Percentiles rank a stretch among this genome's conserved stretches.
Conservation (phyloP, 1,140 invertebrate genomes). For the Zophobas atratus region DNA sequence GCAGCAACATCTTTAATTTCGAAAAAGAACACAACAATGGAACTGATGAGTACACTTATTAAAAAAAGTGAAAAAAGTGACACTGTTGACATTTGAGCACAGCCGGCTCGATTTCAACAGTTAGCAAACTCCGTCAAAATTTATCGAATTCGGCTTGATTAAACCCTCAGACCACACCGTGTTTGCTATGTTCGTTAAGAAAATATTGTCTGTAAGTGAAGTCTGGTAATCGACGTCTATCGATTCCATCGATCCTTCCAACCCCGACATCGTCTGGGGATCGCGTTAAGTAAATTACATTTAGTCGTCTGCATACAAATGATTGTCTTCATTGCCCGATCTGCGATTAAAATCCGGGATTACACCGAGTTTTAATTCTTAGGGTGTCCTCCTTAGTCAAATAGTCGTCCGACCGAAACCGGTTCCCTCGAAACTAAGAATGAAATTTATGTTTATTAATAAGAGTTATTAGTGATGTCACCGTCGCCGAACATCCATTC, state of each 20-base stretch:
- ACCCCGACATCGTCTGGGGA: neutral
- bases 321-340: neutral
- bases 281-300: neutral
- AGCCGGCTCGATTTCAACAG: no score
- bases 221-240: neutral
- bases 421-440: constrained; percentile 13
- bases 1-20: no score
- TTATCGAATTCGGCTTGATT: no score
- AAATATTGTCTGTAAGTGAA: neutral
- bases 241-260: neutral
- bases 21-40: no score
- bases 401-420: neutral
- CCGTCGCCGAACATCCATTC: constrained; percentile 5
- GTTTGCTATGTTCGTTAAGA: no score
- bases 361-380: no score
- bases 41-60: no score
- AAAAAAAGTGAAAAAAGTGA: no score
- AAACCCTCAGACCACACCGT: neutral
- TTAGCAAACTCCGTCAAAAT: no score
- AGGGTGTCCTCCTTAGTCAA: no score
- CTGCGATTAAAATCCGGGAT: neutral
- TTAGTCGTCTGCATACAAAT: constrained; percentile 4
- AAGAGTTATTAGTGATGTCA: constrained; percentile 12
- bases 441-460: constrained; percentile 15
- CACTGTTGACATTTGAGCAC: no score